Evolutionary conservation across 1,140 invertebrate genomes (phyloP).

Genomic region (Hyles vespertilio): DNA sequence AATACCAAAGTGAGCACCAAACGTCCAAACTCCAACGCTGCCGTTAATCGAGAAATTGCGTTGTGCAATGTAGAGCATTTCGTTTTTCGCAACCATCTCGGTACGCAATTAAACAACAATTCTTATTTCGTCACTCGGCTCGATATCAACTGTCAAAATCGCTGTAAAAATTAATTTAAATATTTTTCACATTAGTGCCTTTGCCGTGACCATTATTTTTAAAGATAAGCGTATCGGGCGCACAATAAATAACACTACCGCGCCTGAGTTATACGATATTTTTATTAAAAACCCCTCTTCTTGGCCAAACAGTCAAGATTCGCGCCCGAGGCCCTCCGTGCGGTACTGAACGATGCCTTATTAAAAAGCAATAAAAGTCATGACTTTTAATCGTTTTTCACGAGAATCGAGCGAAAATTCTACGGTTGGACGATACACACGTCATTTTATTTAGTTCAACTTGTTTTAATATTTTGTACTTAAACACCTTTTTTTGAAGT

Average conservation of each 20-base stretch:
- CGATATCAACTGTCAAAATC: constrained; percentile 14
- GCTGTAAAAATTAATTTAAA: constrained; percentile 18
- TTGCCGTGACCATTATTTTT: constrained; percentile 13
- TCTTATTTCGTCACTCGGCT: constrained; percentile 1
- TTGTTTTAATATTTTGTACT: too few relatives aligned
- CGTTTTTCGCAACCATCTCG: too few relatives aligned
- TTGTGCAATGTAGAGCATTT: too few relatives aligned
- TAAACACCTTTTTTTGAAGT: too few relatives aligned
- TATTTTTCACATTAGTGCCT: constrained; percentile 18
- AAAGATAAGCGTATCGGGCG: constrained; percentile 14
- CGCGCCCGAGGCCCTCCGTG: constrained; percentile 13
- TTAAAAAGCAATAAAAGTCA: constrained; percentile 42
- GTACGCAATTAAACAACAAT: too few relatives aligned
- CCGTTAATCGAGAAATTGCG: too few relatives aligned
- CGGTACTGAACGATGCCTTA: constrained; percentile 23
- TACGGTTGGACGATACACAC: neutral
- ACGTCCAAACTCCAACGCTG: too few relatives aligned
- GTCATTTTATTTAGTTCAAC: neutral
- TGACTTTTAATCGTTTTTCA: constrained; percentile 32
- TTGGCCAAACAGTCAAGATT: constrained; percentile 20
- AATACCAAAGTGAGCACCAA: too few relatives aligned
- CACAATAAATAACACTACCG: constrained; percentile 16
- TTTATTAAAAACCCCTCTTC: constrained; percentile 18
- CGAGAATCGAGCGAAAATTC: constrained; percentile 23
- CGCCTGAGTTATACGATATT: constrained; percentile 10